Percentiles rank a stretch among this genome's conserved stretches.
phyloP scores from a whole-genome alignment of 2,797 vertebrate genomes.

The Coranthus polyacanthus region DNA sequence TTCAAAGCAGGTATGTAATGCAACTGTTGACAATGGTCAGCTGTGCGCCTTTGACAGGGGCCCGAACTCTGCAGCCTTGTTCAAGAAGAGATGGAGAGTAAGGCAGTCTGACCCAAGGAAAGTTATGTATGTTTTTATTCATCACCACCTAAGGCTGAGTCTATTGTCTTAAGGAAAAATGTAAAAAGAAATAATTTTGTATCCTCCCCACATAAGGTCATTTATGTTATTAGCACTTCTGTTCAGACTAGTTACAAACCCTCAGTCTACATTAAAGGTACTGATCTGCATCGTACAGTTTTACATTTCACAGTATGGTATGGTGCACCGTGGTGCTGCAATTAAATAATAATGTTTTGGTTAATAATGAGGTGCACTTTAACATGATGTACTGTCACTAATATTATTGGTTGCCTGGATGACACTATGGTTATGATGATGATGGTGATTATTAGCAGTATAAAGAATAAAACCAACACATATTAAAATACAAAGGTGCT shows the following conservation, averaged over 20 bases:
- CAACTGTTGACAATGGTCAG: too few relatives aligned
- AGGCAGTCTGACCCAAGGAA: neutral
- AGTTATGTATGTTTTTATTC: slow-evolving; percentile 1
- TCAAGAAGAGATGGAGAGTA: neutral
- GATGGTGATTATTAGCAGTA: neutral
- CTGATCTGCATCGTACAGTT: neutral
- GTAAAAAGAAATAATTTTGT: slow-evolving; percentile 23
- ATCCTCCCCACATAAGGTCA: slow-evolving; percentile 21
- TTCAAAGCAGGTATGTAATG: slow-evolving; percentile 2
- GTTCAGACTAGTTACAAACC: neutral
- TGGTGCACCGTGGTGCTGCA: too few relatives aligned
- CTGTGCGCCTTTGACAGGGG: too few relatives aligned
- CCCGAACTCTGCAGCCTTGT: too few relatives aligned
- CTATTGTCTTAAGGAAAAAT: slow-evolving; percentile 7
- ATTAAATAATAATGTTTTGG: too few relatives aligned
- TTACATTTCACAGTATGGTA: too few relatives aligned
- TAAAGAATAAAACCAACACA: neutral
- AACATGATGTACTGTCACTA: neutral
- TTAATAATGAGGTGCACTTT: neutral
- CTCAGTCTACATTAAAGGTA: neutral
- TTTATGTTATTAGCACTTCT: slow-evolving; percentile 11
- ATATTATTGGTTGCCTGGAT: too few relatives aligned
- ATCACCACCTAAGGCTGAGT: slow-evolving; percentile 23
- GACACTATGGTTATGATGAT: too few relatives aligned
- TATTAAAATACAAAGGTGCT: neutral